Evolutionary conservation across 2,113 vertebrate species (phyloP), one percentile per base, ranked within the genome.

Genomic region (Symphodus melops): DNA sequence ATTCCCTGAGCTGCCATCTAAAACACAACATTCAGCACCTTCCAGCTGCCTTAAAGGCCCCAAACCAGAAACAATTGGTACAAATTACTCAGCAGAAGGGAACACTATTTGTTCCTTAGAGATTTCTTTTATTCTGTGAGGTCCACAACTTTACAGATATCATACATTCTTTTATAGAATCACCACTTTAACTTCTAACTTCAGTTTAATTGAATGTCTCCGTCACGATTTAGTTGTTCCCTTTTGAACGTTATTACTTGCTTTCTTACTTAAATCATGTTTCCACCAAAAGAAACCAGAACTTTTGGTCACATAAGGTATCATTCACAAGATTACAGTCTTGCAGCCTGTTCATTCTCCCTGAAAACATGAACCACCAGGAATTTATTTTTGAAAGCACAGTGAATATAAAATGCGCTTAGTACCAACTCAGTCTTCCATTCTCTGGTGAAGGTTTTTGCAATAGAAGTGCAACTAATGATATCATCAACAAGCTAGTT

Each of bases 11-110:
- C 79, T 83, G 70, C 71, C 79, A 68, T 44, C 65, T 54, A 65
- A 37, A 87, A 72, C 68, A 63, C 55, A 74, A 46, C 12, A 44
- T 75, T 77, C 73, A 77, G 75, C 81, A 83, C 20, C 60, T 72
- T 73, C 8, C 28, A 54, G 55, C 68, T 77, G 64, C 61, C 62
- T 68, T 54, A 28, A 16, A 57, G 60, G 37, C 51, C 55, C 16
- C 4, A 72, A 66, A 67, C 54, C 44, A 81, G 49, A 75, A 37
- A 67, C 52, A 74, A 58, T 37, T 68, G 41, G 64, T 65, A 52
- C 33, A 83, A 60, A 75, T 79, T 70, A 56, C 52, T 41, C 61
- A 44, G 28, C 54, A 66, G 48, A 72, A 66, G 42, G 20, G 79
- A 44, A 13, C 21, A 72, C 39, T 68, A 25, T 37, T 59, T 28